Percentiles rank a stretch among this genome's conserved stretches.
phyloP scores from a whole-genome alignment of 2,797 vertebrate genomes.

The Strix occidentalis region DNA sequence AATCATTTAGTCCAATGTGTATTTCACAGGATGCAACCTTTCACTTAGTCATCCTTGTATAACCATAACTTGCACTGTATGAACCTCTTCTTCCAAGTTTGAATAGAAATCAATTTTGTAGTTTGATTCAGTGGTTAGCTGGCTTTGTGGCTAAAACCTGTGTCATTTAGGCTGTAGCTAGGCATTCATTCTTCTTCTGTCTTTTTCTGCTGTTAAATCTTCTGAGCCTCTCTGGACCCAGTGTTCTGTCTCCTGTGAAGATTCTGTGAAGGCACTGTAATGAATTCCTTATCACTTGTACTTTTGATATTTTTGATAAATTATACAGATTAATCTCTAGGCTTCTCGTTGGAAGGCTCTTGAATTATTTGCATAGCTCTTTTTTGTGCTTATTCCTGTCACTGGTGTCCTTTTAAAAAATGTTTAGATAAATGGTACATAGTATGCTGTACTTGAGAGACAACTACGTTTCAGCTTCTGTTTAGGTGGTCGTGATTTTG shows the following conservation, averaged over 20 bases:
- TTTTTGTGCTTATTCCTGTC: background rate
- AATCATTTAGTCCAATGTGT: background rate
- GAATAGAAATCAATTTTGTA: background rate
- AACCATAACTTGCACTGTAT: background rate
- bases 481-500: background rate
- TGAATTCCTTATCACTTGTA: background rate
- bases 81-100: background rate
- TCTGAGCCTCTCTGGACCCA: background rate
- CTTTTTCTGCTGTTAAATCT: background rate
- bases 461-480: background rate
- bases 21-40: background rate
- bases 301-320: background rate
- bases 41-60: background rate
- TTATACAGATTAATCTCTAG: background rate
- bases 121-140: background rate
- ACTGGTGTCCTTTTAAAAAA: background rate
- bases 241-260: background rate
- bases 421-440: background rate
- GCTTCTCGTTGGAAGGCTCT: background rate
- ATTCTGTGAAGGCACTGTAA: background rate
- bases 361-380: background rate
- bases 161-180: background rate
- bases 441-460: background rate
- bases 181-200: background rate
- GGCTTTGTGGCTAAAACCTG: background rate